Evolutionary conservation across 2,888 invertebrate species (phyloP), one percentile per base, ranked within the genome.

Genomic region (Ametastegia equiseti): DNA sequence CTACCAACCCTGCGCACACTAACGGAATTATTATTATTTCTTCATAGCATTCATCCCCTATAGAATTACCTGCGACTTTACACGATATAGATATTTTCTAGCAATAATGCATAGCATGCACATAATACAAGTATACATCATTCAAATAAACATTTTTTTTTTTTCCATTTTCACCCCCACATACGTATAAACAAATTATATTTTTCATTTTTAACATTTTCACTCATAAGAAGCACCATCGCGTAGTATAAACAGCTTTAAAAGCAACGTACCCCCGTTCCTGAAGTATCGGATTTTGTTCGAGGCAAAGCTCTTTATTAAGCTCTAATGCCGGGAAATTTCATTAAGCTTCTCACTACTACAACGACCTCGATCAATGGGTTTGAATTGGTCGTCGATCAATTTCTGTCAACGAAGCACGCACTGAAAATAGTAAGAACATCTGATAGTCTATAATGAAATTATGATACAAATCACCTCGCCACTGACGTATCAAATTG

Each of bases 251-350:
- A 9, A 39, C 39, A 39, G 36, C 65, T 15, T 67, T 39, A 19
- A 39, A 39, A 36, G 65, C 65, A 67, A 39, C 27, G 9, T n/a
- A 67, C 65, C 39, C 39, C 19, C 39, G 65, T 50, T 19, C 19
- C 65, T 19, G n/a, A 65, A 65, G 65, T 65, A 19, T 65, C 36
- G 39, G 39, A 67, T 67, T 67, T 67, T 36, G 65, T 39, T 67
- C 39, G 19, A 67, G 65, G 4, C 65, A 9, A 39, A 67, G 65
- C 39, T n/a, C n/a, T 39, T 67, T 19, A 39, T 67, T 36, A 39
- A 67, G 65, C 65, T 39, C 9, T n/a, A 39, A 67, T n/a, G 36
- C 65, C 39, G 6, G 65, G 39, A 67, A 67, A 67, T 67, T 36
- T 65, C 65, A 65, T 39, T 39, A 36, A 65, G 65, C 39, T 13